Percentiles rank a stretch among this genome's conserved stretches.
Conservation (phyloP, 2,888 invertebrate species). For the Caenorhabditis sp. region DNA sequence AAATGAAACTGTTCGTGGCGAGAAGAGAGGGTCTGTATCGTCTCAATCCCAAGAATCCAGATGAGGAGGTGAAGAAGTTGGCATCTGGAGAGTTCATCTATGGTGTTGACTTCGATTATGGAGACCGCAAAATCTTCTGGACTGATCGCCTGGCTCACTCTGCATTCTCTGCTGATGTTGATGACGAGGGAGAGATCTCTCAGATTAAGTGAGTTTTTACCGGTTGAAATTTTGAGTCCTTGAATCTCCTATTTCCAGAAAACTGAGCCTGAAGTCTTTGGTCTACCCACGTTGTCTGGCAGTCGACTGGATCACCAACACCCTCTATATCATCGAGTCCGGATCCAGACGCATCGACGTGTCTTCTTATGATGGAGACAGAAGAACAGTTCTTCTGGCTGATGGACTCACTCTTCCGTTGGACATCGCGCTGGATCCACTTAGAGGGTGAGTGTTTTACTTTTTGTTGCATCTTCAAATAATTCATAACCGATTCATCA, state of each 20-base stretch:
- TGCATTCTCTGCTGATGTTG: conserved; percentile 80
- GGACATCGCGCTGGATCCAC: conserved; percentile 95
- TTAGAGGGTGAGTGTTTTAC: conserved; percentile 88
- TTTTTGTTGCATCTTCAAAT: no score
- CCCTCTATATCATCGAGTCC: conserved; percentile 87
- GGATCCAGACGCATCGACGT: conserved; percentile 95
- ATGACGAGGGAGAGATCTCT: conserved; percentile 80
- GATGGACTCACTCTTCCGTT: conserved; percentile 93
- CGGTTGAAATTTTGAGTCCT: neutral
- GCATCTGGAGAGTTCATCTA: conserved; percentile 83
- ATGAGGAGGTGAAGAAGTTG: conserved; percentile 77
- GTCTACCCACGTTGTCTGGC: conserved; percentile 87
- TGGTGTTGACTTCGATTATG: conserved; percentile 95
- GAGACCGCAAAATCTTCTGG: conserved; percentile 90
- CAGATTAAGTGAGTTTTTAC: conserved; percentile 74
- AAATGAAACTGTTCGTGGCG: conserved; percentile 82
- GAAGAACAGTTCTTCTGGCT: conserved; percentile 93
- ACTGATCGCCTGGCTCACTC: conserved; percentile 85
- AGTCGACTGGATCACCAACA: conserved; percentile 97
- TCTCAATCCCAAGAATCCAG: conserved; percentile 71
- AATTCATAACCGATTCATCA: no score
- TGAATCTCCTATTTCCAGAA: conserved; percentile 58
- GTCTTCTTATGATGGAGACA: conserved; percentile 90
- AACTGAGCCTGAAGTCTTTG: conserved; percentile 80
- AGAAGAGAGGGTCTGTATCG: conserved; percentile 81